Conservation (phyloP, 2,888 invertebrate species). For the Lasioglossum calceatum region DNA sequence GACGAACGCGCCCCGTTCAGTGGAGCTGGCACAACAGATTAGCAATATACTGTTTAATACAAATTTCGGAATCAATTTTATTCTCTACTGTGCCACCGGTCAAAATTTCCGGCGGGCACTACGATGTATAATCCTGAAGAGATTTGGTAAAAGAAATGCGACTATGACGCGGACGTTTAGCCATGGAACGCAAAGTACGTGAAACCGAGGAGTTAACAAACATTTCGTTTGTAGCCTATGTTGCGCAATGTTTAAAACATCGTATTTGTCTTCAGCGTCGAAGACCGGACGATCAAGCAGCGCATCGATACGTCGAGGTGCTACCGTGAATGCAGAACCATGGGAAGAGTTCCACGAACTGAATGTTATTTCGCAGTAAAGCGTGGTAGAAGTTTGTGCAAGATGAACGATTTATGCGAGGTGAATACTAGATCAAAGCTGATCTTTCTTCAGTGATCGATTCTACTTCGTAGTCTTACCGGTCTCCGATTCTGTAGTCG, state of each 20-base stretch:
- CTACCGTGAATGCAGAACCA: constrained; percentile 73
- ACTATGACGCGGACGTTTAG: constrained; percentile 80
- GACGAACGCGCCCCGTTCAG: constrained; percentile 84
- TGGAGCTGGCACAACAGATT: constrained; percentile 88
- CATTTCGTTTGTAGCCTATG: background rate
- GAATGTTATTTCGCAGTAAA: constrained; percentile 26
- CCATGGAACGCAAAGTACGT: constrained; percentile 63
- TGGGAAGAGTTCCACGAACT: constrained; percentile 85
- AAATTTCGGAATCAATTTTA: constrained; percentile 94
- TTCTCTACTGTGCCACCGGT: constrained; percentile 92
- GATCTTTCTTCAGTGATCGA: background rate
- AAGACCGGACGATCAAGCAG: constrained; percentile 52
- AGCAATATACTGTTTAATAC: constrained; percentile 90
- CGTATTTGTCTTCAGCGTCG: constrained; percentile 38
- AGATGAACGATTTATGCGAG: background rate
- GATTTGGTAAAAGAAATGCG: constrained; percentile 72
- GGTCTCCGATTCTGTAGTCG: constrained; percentile 89
- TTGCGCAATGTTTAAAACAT: background rate
- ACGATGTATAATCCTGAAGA: constrained; percentile 75
- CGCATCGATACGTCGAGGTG: constrained; percentile 80
- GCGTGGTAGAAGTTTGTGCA: background rate
- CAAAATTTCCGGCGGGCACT: constrained; percentile 91
- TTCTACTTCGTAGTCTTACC: constrained; percentile 86
- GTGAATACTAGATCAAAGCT: background rate
- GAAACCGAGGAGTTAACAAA: background rate